Evolutionary conservation across 2,888 invertebrate genomes (phyloP), one percentile per base, ranked within the genome.

Genomic region (Drosophila atroscutellata): DNA sequence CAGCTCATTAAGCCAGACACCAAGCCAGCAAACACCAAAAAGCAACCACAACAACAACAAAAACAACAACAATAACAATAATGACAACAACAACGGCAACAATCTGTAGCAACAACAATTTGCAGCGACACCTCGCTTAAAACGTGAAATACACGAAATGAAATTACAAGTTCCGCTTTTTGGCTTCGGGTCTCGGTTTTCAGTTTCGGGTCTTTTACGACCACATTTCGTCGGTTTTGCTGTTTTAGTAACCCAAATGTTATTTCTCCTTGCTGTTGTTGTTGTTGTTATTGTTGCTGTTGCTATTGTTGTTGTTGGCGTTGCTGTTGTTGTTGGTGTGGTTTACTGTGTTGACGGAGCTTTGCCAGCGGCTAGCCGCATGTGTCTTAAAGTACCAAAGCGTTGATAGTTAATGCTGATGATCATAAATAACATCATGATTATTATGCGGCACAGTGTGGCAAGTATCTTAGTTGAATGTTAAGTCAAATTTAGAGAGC

Each of bases 241-340:
- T 87, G 85, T 85, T 88, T 85, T 85, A 85, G 89, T 85, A 85
- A 85, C 85, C 85, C 90, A 85, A 90, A 90, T 85, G 88, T 79
- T 84, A 57, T 86, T 83, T 67, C 73, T 66, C 42, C 37, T 39
- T 60, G 28, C 11, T 26, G 26, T n/a, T 51, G 51, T 24, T 61
- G 26, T 26, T 26, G 26, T 26, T 26, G 26, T 26, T 26, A 11
- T 32, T 47, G 20, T 13, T 51, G 15, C 57, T 45, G 39, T 18
- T 57, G 6, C 6, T 30, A 20, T 15, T 49, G 30, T 50, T 56
- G 20, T 24, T 63, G 11, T 32, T n/a, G 52, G 2, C 28, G 13
- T 42, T 24, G 26, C 7, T 62, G n/a, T 30, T 52, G 42, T 30
- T 60, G 15, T 62, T 47, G 55, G 28, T 59, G 49, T 47, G 20